phyloP scores from a whole-genome alignment of 2,888 invertebrate genomes.

The Chrysolina americana region DNA sequence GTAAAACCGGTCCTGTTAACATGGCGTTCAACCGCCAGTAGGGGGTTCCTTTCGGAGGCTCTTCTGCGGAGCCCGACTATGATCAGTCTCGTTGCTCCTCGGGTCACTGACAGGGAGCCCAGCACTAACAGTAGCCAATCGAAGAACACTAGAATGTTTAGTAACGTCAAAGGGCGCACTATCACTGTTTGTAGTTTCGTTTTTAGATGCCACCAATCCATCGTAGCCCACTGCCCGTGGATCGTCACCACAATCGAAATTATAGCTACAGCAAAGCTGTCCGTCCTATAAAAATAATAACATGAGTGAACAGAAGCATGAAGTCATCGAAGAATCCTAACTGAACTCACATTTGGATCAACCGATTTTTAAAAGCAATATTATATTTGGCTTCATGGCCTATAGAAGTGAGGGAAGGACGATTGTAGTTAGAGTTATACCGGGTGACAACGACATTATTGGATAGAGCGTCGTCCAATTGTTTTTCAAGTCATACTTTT shows the following conservation, averaged over 20 bases:
- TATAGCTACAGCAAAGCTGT: slow-evolving; percentile 70
- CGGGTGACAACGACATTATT: no score
- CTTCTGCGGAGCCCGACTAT: slow-evolving; percentile 16
- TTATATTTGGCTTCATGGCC: no score
- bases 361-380: no score
- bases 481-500: no score
- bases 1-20: slow-evolving; percentile 61
- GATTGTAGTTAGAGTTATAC: no score
- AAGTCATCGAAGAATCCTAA: slow-evolving; percentile 6
- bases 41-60: slow-evolving; percentile 47
- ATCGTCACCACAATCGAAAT: slow-evolving; percentile 69
- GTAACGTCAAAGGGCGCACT: slow-evolving; percentile 59
- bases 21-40: slow-evolving; percentile 61
- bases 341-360: background rate
- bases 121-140: slow-evolving; percentile 64
- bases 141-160: slow-evolving; percentile 65
- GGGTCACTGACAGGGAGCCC: slow-evolving; percentile 58
- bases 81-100: slow-evolving; percentile 49
- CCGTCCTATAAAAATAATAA: slow-evolving; percentile 66
- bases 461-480: no score
- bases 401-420: no score
- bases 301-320: background rate
- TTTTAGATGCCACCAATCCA: slow-evolving; percentile 63
- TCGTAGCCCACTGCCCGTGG: slow-evolving; percentile 67
- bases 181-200: slow-evolving; percentile 47